phyloP scores from a whole-genome alignment of 2,888 invertebrate species.

The Oxytorus armatus region DNA sequence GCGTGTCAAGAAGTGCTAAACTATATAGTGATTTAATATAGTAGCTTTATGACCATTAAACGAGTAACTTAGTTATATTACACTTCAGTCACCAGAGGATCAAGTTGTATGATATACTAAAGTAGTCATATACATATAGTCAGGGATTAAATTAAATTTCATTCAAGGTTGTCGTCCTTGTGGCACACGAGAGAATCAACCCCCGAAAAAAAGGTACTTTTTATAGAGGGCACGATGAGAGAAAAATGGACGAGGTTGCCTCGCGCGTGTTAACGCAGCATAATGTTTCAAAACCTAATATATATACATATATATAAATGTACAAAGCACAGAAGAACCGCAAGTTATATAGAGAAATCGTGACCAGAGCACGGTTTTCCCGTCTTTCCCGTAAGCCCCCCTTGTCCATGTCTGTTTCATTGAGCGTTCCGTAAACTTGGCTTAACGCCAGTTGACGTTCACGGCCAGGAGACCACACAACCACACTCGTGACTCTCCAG shows the following conservation, averaged over 20 bases:
- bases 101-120: background rate
- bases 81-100: conserved; percentile 9
- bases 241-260: conserved; percentile 19
- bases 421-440: conserved; percentile 77
- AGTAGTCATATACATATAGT: background rate
- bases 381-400: conserved; percentile 10
- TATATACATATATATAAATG: conserved; percentile 3
- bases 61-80: conserved; percentile 3
- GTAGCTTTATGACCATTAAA: conserved; percentile 8
- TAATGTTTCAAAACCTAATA: conserved; percentile 9
- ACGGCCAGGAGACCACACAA: conserved; percentile 66
- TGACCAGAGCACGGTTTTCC: conserved; percentile 12
- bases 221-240: background rate
- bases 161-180: conserved; percentile 57
- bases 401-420: conserved; percentile 76
- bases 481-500: conserved; percentile 48
- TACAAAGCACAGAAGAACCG: background rate
- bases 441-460: conserved; percentile 79
- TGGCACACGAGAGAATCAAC: conserved; percentile 23
- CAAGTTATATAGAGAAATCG: conserved; percentile 29
- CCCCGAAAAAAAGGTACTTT: conserved; percentile 9
- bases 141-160: conserved; percentile 48
- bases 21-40: conserved; percentile 2
- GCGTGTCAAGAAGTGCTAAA: conserved; percentile 44
- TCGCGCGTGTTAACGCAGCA: conserved; percentile 47